Base-by-base conservation (phyloP, 2,113 vertebrate genomes). In the Vombatus ursinus region DNA sequence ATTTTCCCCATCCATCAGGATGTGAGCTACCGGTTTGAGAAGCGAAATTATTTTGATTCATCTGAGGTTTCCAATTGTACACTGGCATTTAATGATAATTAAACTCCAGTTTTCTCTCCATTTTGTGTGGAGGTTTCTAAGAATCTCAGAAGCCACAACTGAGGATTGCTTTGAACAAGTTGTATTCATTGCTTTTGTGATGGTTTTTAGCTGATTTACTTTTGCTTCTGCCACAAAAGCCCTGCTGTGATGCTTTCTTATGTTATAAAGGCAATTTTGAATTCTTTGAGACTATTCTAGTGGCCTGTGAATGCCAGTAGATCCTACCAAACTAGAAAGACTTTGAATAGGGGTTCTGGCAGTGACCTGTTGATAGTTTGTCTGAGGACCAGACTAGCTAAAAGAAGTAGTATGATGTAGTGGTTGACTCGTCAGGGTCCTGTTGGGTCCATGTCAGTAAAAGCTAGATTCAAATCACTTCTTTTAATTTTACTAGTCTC, bases 1-100 rank as follows among this genome's bases (percentile, higher is more conserved):
- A 93, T 90, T 96, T 61, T 50, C 44, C 51, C 61, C 91, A 94
- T 52, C 3, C 57, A 54, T 92, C 91, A 96, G 77, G 95, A 95
- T 68, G 14, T 25, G 50, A n/a, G 37, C 93, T 96, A 95, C 95
- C 61, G 91, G 23, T 95, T 92, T 51, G 95, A 95, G 89, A 3
- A 19, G 52, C 8, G 3, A 61, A 92, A 89, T 77, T 84, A 28
- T 22, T 84, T 96, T 96, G 52, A 90, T 93, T 91, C 94, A 54
- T 50, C 91, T 84, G 89, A 52, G 25, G 37, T 53, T 91, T 93
- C 26, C 77, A 84, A 8, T 4, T 94, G 5, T 49, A 57, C 53
- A 49, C 50, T 94, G 96, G 77, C 48, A 11, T 8, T 49, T 94
- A 61, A 92, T 26, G 8, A 52, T 4, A 54, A 14, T 53, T 22